Base-by-base conservation (phyloP, 2,888 invertebrate genomes). In the Cerastoderma edule region DNA sequence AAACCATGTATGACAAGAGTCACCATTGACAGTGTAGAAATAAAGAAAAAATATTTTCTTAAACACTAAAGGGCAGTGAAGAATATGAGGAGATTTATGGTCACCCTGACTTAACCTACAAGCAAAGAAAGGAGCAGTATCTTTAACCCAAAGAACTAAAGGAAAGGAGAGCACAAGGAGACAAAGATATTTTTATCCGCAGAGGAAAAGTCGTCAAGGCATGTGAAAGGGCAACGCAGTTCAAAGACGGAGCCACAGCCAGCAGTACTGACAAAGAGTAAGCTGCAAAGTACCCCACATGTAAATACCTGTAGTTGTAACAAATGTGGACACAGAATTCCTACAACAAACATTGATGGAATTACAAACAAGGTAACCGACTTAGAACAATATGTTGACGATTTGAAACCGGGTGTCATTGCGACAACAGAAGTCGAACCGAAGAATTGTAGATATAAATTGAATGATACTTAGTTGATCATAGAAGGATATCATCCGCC, bases 401-500 rank as follows among this genome's bases (percentile, higher is more conserved):
- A 56, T 24, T 5, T 8, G 16, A 56, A 56, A 56, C 56, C 56
- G 30, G 56, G 28, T 30, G 28, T 56, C 19, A 28, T 56, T 27
- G 56, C 56, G 28, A 19, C 28, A 4, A 56, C 56, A 22, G 56
- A 56, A 24, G 19, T 56, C 4, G 28, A 56, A 24, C 56, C 56
- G 28, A 56, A 56, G 56, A 56, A 56, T 24, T 13, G 56, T 24
- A 56, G 28, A 56, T 24, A 27, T 4, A 3, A 24, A 19, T 30
- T 56, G 5, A 24, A 24, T 3, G 56, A 24, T 5, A 24, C 56
- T 6, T 24, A 56, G 6, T 30, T 56, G 16, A 30, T 28, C 27
- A 56, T 56, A 3, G 56, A 56, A 24, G 56, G 56, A 28, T 56
- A 56, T 56, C 56, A 56, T 24, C 56, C 56, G 6, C 56, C 56